A percentile compares a stretch with the other conserved stretches of the same genome.
Evolutionary conservation across 2,113 vertebrate species (phyloP).

Genomic region (Potamarius usumacintae): DNA sequence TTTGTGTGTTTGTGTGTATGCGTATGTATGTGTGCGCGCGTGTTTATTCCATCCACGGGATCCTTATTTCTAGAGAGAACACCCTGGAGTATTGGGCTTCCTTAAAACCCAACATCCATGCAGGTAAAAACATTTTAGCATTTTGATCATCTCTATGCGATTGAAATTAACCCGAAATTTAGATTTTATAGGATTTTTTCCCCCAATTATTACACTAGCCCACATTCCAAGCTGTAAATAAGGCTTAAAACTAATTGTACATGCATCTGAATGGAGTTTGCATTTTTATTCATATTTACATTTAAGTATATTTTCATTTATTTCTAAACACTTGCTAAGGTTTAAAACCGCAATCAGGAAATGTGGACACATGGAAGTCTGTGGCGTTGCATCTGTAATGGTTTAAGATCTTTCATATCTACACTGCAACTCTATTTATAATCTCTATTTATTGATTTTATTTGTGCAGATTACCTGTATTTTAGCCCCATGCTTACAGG

Average conservation of each 20-base stretch:
- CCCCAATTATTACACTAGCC: not conserved
- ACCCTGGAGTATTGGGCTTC: not conserved
- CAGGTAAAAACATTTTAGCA: not conserved
- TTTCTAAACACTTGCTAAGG: not conserved
- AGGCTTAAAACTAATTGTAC: not conserved
- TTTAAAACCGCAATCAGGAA: not conserved
- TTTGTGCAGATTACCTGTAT: conserved; percentile 35
- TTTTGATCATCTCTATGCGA: not conserved
- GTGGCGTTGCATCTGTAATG: not conserved
- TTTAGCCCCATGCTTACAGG: conserved; percentile 25
- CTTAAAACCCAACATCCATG: not conserved
- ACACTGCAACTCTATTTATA: conserved; percentile 41
- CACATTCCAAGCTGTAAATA: not conserved
- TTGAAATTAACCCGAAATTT: not conserved
- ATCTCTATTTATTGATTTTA: conserved; percentile 41
- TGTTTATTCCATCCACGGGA: not conserved
- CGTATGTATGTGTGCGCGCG: no score
- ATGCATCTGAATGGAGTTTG: not conserved
- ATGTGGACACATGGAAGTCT: not conserved
- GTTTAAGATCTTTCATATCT: not conserved
- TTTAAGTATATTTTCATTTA: not conserved
- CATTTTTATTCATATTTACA: not conserved
- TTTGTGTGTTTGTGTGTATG: not conserved
- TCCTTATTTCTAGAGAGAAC: not conserved
- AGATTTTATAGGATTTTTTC: not conserved